Evolutionary conservation across 2,113 vertebrate species (phyloP), one percentile per base, ranked within the genome.

Genomic region (Propithecus coquereli): DNA sequence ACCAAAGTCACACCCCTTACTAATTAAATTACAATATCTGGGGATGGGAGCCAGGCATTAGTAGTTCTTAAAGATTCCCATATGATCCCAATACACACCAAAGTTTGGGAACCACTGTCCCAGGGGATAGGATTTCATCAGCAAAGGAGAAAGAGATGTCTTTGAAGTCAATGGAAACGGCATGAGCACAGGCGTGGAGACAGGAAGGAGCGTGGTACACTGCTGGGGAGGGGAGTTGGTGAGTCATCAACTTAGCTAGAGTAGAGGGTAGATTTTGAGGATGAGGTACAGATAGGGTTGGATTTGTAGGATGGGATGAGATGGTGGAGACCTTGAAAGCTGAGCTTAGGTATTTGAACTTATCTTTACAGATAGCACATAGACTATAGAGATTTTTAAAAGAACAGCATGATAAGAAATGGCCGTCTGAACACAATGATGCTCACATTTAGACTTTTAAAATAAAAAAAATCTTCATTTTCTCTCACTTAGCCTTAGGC

Each of bases 401-500:
- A 80, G 59, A 59, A 8, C 37, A 34, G 54, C 6, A 30, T 16
- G 9, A 40, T 54, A 68, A 71, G 27, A 95, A 73, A 14, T 79
- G 32, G 5, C 25, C 34, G 8, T 92, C 37, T 14, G 34, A 8
- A 73, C 74, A 59, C 47, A 61, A 6, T 47, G n/a, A 68, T 68
- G 27, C 16, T 86, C 14, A 34, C 4, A 11, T 71, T 83, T 52
- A 59, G 54, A 59, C 34, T 66, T 95, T 50, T 57, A 54, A 86
- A 82, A 71, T 86, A 59, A 80, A 82, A 20, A 37, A 52, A 5
- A 7, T 32, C 45, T 66, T 94, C 20, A 68, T 77, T 94, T 89
- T 80, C 79, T 86, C 4, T 96, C 50, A 25, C 13, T 63, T 85
- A 63, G 14, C 40, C 37, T 89, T 40, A 37, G 37, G 32, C 50